Evolutionary conservation across 2,888 invertebrate species (phyloP).

Genomic region (Phorcus lineatus): DNA sequence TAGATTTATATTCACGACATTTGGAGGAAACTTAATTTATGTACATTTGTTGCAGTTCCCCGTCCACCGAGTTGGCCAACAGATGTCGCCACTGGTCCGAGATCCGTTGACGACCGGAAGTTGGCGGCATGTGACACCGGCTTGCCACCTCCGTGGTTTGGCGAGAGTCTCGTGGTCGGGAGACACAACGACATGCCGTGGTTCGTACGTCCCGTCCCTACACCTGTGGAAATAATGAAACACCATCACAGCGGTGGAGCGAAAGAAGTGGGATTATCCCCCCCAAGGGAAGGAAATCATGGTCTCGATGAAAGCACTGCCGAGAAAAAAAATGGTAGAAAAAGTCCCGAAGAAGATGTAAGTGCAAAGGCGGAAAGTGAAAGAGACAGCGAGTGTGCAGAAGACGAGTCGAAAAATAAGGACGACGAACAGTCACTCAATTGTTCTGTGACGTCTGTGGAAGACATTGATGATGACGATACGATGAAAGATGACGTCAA

Average conservation of each 20-base stretch:
- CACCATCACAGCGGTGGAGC: not conserved
- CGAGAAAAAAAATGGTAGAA: not conserved
- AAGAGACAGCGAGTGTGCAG: not conserved
- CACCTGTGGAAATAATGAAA: not conserved
- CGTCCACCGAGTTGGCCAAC: not conserved
- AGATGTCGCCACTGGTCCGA: not conserved
- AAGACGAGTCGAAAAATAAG: not conserved
- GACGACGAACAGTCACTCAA: not conserved
- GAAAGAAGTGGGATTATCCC: not conserved
- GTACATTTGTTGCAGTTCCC: not conserved
- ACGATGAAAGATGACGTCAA: constrained; percentile 12
- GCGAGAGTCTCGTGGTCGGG: not conserved
- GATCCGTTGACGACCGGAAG: not conserved
- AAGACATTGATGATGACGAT: constrained; percentile 9
- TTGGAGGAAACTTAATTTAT: not conserved
- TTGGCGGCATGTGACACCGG: not conserved
- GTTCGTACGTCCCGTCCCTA: not conserved
- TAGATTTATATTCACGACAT: not conserved
- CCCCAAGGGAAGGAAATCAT: not conserved
- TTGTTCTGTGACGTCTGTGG: constrained; percentile 10
- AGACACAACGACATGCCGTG: not conserved
- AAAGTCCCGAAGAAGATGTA: not conserved
- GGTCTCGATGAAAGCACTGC: not conserved
- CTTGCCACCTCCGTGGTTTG: not conserved
- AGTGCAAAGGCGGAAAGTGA: not conserved